Conservation (phyloP, 1,140 invertebrate species). For the Mizuhopecten yessoensis region DNA sequence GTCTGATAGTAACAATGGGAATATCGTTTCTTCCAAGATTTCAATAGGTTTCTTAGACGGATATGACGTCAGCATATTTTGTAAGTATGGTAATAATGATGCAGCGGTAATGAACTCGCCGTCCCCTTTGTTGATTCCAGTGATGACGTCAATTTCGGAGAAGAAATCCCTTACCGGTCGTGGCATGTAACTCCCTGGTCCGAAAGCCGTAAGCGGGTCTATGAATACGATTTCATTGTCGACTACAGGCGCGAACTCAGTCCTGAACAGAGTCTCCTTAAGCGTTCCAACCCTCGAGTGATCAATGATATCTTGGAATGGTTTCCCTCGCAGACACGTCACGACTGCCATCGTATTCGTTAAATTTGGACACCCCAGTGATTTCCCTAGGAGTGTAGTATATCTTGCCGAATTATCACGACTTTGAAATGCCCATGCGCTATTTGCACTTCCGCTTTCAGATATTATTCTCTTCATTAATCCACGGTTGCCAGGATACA, state of each 20-base stretch:
- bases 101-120: constrained; percentile 50
- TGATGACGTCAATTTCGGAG: constrained; percentile 55
- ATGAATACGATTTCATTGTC: constrained; percentile 55
- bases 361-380: constrained; percentile 43
- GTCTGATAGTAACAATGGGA: constrained; percentile 45
- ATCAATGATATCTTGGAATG: constrained; percentile 48
- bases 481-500: constrained; percentile 62
- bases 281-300: constrained; percentile 49
- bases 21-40: constrained; percentile 39
- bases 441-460: constrained; percentile 61
- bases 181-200: background rate
- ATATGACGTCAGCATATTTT: background rate
- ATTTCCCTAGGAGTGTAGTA: constrained; percentile 40
- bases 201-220: constrained; percentile 44
- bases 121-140: constrained; percentile 52
- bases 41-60: background rate
- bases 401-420: constrained; percentile 40
- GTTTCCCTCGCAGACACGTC: constrained; percentile 46
- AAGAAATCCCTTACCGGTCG: constrained; percentile 42
- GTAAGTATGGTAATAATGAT: constrained; percentile 45
- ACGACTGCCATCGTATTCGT: constrained; percentile 3
- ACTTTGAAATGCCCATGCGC: constrained; percentile 52
- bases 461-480: constrained; percentile 62
- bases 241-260: constrained; percentile 52
- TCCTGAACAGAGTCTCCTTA: constrained; percentile 48